Evolutionary conservation across 2,888 invertebrate genomes (phyloP), one percentile per base, ranked within the genome.

Genomic region (Drosophila antonietae): DNA sequence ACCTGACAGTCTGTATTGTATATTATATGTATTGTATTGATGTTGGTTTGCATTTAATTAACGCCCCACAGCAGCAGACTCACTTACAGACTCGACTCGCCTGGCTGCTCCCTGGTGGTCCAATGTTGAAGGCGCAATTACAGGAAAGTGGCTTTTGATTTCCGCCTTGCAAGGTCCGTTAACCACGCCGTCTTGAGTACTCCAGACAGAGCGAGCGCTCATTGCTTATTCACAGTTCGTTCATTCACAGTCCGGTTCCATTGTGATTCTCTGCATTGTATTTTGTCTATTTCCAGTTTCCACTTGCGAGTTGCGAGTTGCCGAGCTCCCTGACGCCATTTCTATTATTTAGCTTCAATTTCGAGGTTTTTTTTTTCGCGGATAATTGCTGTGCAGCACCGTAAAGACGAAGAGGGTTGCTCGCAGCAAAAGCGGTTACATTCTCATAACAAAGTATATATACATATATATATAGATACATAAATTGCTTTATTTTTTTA

Each of bases 11-110:
- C 66, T 61, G 9, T 57, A 1, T 57, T 12, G 58, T 1, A 14
- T 46, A 41, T n/a, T 28, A 15, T 8, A 15, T 49, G 18, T 18
- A 12, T 53, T 43, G 46, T 57, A 9, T 60, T n/a, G 64, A 14
- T 14, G 46, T 78, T 58, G 63, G 78, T 79, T 73, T 83, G 83
- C 83, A 83, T 83, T 83, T 83, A 81, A 83, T 83, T 83, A 83
- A 78, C 83, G 82, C 80, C 78, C 78, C 47, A 49, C 49, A 68
- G 68, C 51, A 59, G 43, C 14, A 10, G 28, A 23, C 12, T 51
- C 49, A 15, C 23, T 46, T 20, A 23, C 46, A 20, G n/a, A 31
- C 49, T 51, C 43, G 60, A 23, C 37, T 53, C 60, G 64, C 46
- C 35, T 23, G 43, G 53, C 49, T 55, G 51, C 44, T 67, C 68